These are phyloP conservation scores for Danaus plexippus DNA, from an alignment of 1,140 invertebrate species.

Conservation along the genomic window DNA sequence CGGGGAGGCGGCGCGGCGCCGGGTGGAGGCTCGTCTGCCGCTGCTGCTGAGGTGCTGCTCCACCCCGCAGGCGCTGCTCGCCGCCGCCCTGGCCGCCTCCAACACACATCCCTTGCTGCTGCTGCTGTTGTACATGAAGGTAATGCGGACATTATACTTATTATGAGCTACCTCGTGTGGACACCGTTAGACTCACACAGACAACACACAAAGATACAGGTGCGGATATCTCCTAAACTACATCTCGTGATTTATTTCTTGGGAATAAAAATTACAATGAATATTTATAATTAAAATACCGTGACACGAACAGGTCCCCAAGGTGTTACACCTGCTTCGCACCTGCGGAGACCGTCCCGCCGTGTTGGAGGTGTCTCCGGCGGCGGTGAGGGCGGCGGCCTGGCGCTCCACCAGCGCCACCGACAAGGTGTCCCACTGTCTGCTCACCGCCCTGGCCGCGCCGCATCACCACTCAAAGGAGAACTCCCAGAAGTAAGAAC, in stretches of 20 bases:
- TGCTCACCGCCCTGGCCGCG: constrained; percentile 83
- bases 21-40: constrained; percentile 78
- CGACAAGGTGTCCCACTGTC: constrained; percentile 85
- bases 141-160: constrained; percentile 2
- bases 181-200: too few species aligned
- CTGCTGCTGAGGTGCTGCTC: constrained; percentile 80
- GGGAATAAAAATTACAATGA: too few species aligned
- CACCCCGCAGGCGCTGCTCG: constrained; percentile 69
- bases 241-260: too few species aligned
- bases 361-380: not conserved
- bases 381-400: constrained; percentile 29
- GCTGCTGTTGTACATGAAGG: constrained; percentile 75
- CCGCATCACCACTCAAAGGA: constrained; percentile 65
- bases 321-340: constrained; percentile 58
- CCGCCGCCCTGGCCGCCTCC: constrained; percentile 46
- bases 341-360: constrained; percentile 25
- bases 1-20: constrained; percentile 40
- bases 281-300: not conserved
- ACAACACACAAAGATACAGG: too few species aligned
- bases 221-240: too few species aligned
- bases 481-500: constrained; percentile 39
- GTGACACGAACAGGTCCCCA: constrained; percentile 48
- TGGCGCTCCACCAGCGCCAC: constrained; percentile 73
- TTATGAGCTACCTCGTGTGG: too few species aligned
- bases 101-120: constrained; percentile 63